Evolutionary conservation across 2,797 vertebrate species (phyloP).

Genomic region (Hyperoplus lanceolatus): DNA sequence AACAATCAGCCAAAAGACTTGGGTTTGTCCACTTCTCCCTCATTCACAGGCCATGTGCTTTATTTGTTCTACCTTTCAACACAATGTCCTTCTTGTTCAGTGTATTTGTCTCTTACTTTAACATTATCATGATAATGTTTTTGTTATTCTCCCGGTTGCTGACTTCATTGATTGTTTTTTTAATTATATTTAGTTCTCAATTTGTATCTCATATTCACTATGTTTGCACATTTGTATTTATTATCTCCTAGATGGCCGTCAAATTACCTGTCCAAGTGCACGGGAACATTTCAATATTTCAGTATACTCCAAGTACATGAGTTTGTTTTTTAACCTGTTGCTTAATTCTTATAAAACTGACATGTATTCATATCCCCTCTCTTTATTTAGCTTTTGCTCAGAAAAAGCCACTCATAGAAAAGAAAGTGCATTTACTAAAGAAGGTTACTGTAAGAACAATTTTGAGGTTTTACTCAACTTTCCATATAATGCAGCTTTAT

Average conservation of each 20-base stretch:
- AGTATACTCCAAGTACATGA: background rate
- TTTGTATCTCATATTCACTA: background rate
- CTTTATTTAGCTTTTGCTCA: background rate
- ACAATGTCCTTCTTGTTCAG: background rate
- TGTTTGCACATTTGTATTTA: background rate
- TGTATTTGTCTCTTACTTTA: background rate
- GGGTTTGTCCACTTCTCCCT: conserved; percentile 17
- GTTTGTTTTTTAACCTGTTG: background rate
- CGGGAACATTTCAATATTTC: background rate
- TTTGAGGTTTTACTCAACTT: background rate
- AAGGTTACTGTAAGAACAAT: background rate
- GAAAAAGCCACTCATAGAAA: background rate
- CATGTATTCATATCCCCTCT: background rate
- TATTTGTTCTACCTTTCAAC: conserved; percentile 8
- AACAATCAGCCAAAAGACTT: conserved; percentile 31
- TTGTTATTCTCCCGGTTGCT: background rate
- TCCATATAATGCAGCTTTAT: background rate
- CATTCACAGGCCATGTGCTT: conserved; percentile 5
- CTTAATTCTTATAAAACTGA: background rate
- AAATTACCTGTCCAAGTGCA: background rate
- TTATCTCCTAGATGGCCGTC: background rate
- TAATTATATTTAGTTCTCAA: background rate
- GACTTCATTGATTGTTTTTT: background rate
- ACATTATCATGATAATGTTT: background rate
- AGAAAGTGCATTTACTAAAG: background rate